Evolutionary conservation across 2,888 invertebrate genomes (phyloP).

Genomic region (Tethea ocularis): DNA sequence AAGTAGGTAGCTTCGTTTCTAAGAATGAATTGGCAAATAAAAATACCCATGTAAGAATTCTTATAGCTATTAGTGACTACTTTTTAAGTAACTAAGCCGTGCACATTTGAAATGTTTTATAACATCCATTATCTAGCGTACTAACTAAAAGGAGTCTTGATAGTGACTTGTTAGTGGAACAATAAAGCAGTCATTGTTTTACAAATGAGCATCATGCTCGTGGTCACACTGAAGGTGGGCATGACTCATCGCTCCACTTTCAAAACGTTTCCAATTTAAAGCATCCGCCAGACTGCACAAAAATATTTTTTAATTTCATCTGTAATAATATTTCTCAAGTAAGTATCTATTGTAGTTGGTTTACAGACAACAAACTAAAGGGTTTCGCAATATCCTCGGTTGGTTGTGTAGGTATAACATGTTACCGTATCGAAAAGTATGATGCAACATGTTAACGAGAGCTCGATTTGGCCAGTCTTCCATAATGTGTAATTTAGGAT

Average conservation of each 20-base stretch:
- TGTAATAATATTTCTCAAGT: constrained; percentile 2
- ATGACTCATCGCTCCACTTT: constrained; percentile 2
- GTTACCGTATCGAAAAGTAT: constrained; percentile 21
- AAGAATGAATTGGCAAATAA: constrained; percentile 1
- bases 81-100: neutral
- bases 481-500: constrained; percentile 11
- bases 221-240: neutral
- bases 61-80: neutral
- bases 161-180: neutral
- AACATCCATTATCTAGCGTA: too few species aligned
- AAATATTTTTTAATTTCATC: neutral
- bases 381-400: constrained; percentile 20
- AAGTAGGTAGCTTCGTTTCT: neutral
- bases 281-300: constrained; percentile 1
- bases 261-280: constrained; percentile 1
- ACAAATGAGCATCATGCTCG: neutral
- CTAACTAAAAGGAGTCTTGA: neutral
- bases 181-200: neutral
- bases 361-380: constrained; percentile 16
- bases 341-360: constrained; percentile 4
- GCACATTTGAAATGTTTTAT: neutral
- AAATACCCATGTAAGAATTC: neutral
- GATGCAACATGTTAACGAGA: constrained; percentile 32
- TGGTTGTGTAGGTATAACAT: constrained; percentile 20
- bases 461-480: constrained; percentile 25